Conservation (phyloP, 1,140 invertebrate species). For the Pseudomyrmex flavicornis region DNA sequence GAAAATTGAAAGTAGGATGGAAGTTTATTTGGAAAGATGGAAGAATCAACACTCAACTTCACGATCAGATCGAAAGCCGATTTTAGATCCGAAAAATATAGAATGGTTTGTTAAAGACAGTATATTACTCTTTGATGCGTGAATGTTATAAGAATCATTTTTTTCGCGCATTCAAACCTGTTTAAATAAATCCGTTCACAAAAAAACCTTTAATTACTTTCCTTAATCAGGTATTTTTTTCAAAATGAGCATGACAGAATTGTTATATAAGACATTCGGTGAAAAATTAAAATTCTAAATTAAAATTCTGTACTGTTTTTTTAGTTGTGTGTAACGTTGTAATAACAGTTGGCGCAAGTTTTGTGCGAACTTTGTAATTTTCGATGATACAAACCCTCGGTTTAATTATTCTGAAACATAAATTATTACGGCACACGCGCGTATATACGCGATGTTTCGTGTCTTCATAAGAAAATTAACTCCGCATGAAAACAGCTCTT, state of each 20-base stretch:
- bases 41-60: not conserved
- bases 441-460: not conserved
- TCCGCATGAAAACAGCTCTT: no score
- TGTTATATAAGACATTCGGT: no score
- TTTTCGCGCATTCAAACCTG: not conserved
- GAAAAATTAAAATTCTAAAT: no score
- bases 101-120: not conserved
- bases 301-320: no score
- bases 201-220: no score
- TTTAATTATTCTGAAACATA: not conserved
- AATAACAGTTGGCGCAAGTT: not conserved
- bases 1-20: not conserved
- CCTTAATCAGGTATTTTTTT: no score
- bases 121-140: not conserved
- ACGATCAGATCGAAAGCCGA: not conserved
- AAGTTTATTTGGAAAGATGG: conserved; percentile 39
- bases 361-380: not conserved
- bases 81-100: not conserved
- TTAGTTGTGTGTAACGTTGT: not conserved
- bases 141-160: not conserved
- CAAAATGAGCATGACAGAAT: no score
- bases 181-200: not conserved
- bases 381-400: not conserved
- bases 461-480: not conserved
- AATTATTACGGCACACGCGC: not conserved